Conservation (phyloP, 2,113 vertebrate genomes). For the Galeopterus variegatus region DNA sequence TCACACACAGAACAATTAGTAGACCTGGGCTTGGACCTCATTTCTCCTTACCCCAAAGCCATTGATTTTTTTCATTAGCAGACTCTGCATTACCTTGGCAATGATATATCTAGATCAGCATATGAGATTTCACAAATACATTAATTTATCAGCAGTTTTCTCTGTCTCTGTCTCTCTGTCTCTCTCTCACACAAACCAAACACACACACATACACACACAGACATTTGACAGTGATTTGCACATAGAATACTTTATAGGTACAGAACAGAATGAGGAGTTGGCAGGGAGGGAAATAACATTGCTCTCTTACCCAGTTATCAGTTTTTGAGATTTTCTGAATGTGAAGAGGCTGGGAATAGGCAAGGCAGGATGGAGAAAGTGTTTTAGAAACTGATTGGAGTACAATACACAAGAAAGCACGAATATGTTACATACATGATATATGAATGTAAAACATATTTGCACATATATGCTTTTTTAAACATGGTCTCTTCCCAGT, state of each 20-base stretch:
- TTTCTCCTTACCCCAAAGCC: background rate
- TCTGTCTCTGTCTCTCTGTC: background rate
- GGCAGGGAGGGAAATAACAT: background rate
- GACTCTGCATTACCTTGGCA: background rate
- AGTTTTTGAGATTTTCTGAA: background rate
- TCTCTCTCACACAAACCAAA: background rate
- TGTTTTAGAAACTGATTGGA: background rate
- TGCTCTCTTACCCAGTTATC: background rate
- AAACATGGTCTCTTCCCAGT: background rate
- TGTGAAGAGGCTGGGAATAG: background rate
- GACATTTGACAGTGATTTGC: background rate
- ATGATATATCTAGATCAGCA: background rate
- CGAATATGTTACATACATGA: background rate
- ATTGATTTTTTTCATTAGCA: background rate
- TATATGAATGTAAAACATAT: background rate
- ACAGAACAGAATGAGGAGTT: background rate
- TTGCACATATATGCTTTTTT: background rate
- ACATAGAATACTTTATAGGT: background rate
- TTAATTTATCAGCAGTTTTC: background rate
- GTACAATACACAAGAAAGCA: background rate
- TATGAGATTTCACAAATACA: background rate
- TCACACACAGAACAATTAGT: conserved; percentile 34
- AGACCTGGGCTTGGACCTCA: background rate
- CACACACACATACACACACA: background rate
- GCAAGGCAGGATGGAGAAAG: background rate